Evolutionary conservation across 2,888 invertebrate species (phyloP).

Genomic region (Lordiphosa andalusiaca): DNA sequence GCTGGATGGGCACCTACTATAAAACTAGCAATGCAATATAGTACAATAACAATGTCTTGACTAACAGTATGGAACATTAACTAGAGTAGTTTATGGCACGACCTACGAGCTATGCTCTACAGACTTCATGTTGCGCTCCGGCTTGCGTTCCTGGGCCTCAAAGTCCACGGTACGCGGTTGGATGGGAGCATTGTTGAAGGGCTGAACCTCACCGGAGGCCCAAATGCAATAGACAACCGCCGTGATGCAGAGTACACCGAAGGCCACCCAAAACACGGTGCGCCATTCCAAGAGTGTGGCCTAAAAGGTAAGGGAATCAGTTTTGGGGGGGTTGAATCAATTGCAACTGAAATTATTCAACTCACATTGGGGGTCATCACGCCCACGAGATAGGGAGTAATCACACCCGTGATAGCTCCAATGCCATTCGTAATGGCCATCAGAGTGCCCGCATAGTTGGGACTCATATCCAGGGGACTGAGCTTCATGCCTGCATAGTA

Average conservation of each 20-base stretch:
- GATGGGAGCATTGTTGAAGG: slow-evolving; percentile 84
- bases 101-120: slow-evolving; percentile 53
- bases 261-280: slow-evolving; percentile 89
- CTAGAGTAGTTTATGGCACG: slow-evolving; percentile 49
- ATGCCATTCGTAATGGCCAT: slow-evolving; percentile 87
- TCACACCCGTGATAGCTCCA: slow-evolving; percentile 86
- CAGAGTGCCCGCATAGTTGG: slow-evolving; percentile 84
- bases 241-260: slow-evolving; percentile 85
- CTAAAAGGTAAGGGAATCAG: slow-evolving; percentile 68
- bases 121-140: slow-evolving; percentile 29
- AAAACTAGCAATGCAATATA: slow-evolving; percentile 58
- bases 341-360: slow-evolving; percentile 31
- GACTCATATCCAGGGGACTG: slow-evolving; percentile 85
- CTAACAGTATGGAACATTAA: slow-evolving; percentile 15
- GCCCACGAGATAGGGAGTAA: slow-evolving; percentile 86
- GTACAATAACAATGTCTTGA: slow-evolving; percentile 22
- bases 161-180: slow-evolving; percentile 50
- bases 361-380: slow-evolving; percentile 85
- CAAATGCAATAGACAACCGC: slow-evolving; percentile 86
- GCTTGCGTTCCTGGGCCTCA: slow-evolving; percentile 54
- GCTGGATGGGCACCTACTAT: slow-evolving; percentile 60
- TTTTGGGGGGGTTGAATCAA: no score
- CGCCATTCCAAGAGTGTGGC: slow-evolving; percentile 87
- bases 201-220: slow-evolving; percentile 87
- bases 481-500: slow-evolving; percentile 87